Conservation (phyloP, 2,797 vertebrate species). For the Dermochelys coriacea region DNA sequence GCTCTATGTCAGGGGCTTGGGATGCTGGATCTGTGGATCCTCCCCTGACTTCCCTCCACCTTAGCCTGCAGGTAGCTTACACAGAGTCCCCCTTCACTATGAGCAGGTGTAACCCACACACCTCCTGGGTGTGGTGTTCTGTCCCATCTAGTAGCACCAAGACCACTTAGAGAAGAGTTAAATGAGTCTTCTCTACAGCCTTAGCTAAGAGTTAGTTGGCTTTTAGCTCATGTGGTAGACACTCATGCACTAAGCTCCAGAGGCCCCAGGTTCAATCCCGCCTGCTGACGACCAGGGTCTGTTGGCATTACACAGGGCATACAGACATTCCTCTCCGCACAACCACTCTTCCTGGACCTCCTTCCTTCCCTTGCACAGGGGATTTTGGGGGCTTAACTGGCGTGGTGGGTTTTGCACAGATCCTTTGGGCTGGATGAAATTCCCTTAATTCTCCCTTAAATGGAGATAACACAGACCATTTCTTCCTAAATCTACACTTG, state of each 20-base stretch:
- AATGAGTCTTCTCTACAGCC: too few species aligned
- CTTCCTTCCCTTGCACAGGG: neutral
- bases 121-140: too few species aligned
- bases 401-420: neutral
- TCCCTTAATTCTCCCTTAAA: neutral
- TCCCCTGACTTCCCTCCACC: neutral
- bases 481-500: constrained; percentile 30
- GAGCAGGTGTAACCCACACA: too few species aligned
- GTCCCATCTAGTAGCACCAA: too few species aligned
- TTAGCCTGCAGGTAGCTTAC: neutral
- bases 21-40: neutral
- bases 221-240: too few species aligned
- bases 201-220: too few species aligned
- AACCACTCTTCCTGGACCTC: constrained; percentile 16
- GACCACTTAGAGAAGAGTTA: too few species aligned
- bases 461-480: constrained; percentile 19
- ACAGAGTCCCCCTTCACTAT: neutral
- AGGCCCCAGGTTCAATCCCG: too few species aligned
- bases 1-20: neutral
- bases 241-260: too few species aligned
- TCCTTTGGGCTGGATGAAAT: constrained; percentile 4
- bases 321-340: neutral
- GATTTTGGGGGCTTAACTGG: constrained; percentile 51
- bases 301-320: neutral
- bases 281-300: too few species aligned